Evolutionary conservation across 1,140 invertebrate genomes (phyloP), one percentile per base, ranked within the genome.

Genomic region (Aphaenogaster ashmeadi): DNA sequence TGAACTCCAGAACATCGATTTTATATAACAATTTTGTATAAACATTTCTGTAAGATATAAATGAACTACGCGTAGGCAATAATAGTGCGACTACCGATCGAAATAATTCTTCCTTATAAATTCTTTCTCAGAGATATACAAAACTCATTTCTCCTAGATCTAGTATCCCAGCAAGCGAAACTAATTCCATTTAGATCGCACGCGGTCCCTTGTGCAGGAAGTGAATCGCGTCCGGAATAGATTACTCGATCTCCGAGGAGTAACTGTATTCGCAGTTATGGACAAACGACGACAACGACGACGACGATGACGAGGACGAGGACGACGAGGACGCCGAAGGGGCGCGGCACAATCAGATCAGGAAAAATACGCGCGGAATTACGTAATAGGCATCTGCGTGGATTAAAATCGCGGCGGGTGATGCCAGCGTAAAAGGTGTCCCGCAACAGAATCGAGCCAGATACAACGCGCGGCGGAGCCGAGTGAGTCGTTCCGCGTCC

Each of bases 401-500:
- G 88, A 90, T 64, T 91, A 83, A 79, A 88, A 92, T 92, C 89
- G 60, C 87, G 79, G 90, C 90, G 90, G 90, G 89, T 93, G 90
- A 86, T 90, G 86, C 88, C 72, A 71, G 81, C 85, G 87, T 87
- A 88, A 91, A 87, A 83, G 67, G 88, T 88, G 91, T 87, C 89
- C 87, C 81, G 88, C 83, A 87, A 89, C 90, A 85, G 88, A 91
- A 93, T 88, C 91, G 88, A 90, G 90, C 89, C 79, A 88, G 72
- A 93, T 92, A 92, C 89, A 91, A 78, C 27, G 33, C 47, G 67
- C 89, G 89, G 86, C 90, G 89, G 93, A 95, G 92, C 93, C 93
- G 50, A 71, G 92, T 92, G 92, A 92, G 92, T 92, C 94, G 94
- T 95, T 95, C 94, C 94, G 94, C 94, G 93, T 95, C 94, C 94